phyloP scores from a whole-genome alignment of 2,113 vertebrate genomes.

The Pelvicachromis taeniatus region DNA sequence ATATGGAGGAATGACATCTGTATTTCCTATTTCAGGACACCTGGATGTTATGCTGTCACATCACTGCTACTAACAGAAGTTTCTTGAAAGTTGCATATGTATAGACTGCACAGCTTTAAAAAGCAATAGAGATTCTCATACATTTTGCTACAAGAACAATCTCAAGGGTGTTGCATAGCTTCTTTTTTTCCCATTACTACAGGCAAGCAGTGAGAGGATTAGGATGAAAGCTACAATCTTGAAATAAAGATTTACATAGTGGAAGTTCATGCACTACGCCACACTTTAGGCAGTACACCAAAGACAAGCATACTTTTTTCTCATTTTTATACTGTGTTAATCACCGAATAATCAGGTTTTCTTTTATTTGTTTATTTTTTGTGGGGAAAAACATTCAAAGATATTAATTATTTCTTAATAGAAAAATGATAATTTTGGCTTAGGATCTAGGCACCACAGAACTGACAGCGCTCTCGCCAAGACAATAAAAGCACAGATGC shows the following conservation, averaged over 20 bases:
- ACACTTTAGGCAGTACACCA: neutral
- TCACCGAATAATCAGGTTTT: neutral
- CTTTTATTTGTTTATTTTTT: neutral
- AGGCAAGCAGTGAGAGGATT: constrained; percentile 16
- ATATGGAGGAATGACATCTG: constrained; percentile 23
- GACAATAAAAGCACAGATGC: constrained; percentile 9
- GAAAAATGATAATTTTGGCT: neutral
- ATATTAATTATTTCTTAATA: constrained; percentile 30
- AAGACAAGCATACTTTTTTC: neutral
- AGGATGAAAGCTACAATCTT: constrained; percentile 1
- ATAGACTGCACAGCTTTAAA: neutral
- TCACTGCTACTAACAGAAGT: neutral
- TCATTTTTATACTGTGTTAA: neutral
- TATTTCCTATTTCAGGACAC: constrained; percentile 47
- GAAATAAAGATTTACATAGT: neutral
- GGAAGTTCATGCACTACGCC: neutral
- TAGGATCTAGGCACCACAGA: neutral
- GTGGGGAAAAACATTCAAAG: neutral
- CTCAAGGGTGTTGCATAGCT: neutral
- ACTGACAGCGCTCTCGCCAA: neutral
- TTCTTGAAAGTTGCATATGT: neutral
- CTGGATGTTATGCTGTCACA: constrained; percentile 23
- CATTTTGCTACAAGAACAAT: constrained; percentile 20
- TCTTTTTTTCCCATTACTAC: constrained; percentile 16
- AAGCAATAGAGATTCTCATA: constrained; percentile 11